Conservation (phyloP, 2,888 invertebrate species). For the Clanis bilineata region DNA sequence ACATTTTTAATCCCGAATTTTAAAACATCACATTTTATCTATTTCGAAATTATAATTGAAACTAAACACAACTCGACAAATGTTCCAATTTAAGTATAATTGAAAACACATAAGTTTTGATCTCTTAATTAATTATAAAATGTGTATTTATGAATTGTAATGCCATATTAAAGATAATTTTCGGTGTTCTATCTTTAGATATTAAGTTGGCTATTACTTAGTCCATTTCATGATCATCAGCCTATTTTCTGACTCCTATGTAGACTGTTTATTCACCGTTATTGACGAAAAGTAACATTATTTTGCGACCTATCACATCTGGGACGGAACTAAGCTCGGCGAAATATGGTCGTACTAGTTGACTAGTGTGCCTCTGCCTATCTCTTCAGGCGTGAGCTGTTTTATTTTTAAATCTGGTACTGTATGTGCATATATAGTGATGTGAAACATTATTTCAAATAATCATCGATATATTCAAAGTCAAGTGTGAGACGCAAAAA, state of each 20-base stretch:
- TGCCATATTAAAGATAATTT: constrained; percentile 79
- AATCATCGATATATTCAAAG: too few species aligned
- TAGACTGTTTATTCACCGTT: not conserved
- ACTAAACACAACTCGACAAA: constrained; percentile 2
- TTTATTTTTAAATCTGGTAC: too few species aligned
- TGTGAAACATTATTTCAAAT: too few species aligned
- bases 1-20: not conserved
- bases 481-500: too few species aligned
- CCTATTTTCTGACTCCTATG: too few species aligned
- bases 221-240: not conserved
- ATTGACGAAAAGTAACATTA: too few species aligned
- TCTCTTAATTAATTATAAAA: constrained; percentile 72
- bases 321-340: too few species aligned
- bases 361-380: too few species aligned
- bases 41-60: not conserved
- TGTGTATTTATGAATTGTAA: constrained; percentile 72
- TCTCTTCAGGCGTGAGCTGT: too few species aligned
- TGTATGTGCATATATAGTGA: too few species aligned
- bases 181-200: constrained; percentile 29
- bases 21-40: not conserved
- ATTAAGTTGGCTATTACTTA: constrained; percentile 10
- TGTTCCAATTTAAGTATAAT: constrained; percentile 11
- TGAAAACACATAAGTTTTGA: constrained; percentile 54
- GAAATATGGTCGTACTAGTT: too few species aligned
- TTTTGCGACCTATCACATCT: too few species aligned